A percentile compares a stretch with the other conserved stretches of the same genome.
phyloP scores from a whole-genome alignment of 2,888 invertebrate species.

The Ischnus inquisitorius region DNA sequence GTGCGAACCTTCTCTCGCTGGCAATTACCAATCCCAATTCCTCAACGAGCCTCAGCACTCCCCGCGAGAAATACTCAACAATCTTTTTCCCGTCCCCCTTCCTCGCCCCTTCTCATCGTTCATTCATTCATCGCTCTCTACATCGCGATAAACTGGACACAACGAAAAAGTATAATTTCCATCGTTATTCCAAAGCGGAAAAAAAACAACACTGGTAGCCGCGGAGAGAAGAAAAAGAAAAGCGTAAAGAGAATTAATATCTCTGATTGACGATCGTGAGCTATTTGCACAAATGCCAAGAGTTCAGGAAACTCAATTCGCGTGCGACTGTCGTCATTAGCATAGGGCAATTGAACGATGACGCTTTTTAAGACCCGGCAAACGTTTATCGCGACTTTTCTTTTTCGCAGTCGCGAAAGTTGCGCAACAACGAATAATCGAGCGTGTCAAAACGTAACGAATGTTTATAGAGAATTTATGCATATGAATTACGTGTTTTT shows the following conservation, averaged over 20 bases:
- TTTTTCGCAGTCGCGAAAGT: neutral
- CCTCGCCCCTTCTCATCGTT: neutral
- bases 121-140: neutral
- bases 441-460: neutral
- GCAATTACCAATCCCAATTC: constrained; percentile 46
- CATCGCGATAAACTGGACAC: too few relatives aligned
- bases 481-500: constrained; percentile 13
- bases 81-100: neutral
- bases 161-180: too few relatives aligned
- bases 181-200: neutral
- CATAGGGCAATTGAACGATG: constrained; percentile 22
- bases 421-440: constrained; percentile 15
- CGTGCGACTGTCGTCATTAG: constrained; percentile 19
- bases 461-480: neutral
- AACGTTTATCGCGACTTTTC: constrained; percentile 11
- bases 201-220: neutral
- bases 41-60: constrained; percentile 19
- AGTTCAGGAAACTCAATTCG: constrained; percentile 52
- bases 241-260: neutral
- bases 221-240: neutral
- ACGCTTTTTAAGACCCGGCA: neutral
- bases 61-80: constrained; percentile 11
- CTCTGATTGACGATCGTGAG: constrained; percentile 9
- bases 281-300: constrained; percentile 55
- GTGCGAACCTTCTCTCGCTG: constrained; percentile 31